Conservation (phyloP, 1,140 invertebrate genomes). For the Drosophila nikananu region DNA sequence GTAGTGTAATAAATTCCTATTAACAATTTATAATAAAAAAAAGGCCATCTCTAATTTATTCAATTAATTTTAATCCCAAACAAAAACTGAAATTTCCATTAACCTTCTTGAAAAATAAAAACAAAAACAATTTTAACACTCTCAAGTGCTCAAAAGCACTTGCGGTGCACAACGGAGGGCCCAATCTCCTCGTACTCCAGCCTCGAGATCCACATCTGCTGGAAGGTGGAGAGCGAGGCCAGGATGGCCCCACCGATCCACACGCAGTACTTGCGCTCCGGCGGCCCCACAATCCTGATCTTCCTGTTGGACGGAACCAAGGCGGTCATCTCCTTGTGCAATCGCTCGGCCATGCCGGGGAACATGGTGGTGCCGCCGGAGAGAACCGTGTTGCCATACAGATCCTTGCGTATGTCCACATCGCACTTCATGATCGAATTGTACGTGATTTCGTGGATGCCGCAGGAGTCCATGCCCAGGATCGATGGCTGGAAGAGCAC, state of each 20-base stretch:
- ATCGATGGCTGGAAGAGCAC: conserved; percentile 1
- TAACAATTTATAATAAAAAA: too few relatives aligned
- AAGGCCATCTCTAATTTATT: background rate
- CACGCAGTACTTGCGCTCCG: conserved; percentile 93
- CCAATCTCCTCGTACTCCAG: conserved; percentile 97
- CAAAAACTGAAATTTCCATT: background rate
- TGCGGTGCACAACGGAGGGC: conserved; percentile 96
- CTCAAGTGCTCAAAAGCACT: conserved; percentile 89
- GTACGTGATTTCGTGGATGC: background rate
- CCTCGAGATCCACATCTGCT: conserved; percentile 97
- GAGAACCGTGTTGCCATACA: background rate
- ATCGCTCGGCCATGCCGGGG: conserved; percentile 7
- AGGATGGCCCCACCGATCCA: conserved; percentile 95
- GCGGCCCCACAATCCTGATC: conserved; percentile 9
- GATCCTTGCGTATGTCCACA: conserved; percentile 10
- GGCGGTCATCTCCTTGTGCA: conserved; percentile 1
- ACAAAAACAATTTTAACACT: background rate
- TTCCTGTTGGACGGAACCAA: background rate
- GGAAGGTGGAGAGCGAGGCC: conserved; percentile 95
- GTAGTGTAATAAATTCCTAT: too few relatives aligned
- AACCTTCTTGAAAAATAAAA: background rate
- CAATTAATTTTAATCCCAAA: background rate
- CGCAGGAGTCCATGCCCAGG: background rate
- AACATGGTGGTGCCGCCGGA: conserved; percentile 14
- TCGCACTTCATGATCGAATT: conserved; percentile 6